These are phyloP conservation scores for Trichomycterus rosablanca DNA, from an alignment of 2,113 vertebrate species.

Conservation along the genomic window DNA sequence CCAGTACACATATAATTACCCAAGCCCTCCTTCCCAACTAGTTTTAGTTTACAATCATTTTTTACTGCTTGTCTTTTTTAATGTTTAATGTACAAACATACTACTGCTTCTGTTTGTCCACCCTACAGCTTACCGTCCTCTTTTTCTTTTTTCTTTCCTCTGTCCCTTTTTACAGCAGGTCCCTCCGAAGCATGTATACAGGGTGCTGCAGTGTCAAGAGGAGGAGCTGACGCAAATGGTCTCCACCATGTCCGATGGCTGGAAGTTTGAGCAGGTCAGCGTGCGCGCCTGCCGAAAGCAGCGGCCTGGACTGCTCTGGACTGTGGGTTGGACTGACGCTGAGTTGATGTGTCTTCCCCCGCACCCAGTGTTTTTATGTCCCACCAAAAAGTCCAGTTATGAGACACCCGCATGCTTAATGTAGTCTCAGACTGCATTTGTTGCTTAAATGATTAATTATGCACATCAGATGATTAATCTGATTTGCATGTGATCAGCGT, in stretches of 20 bases:
- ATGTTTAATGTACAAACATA: no score
- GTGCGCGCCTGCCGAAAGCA: constrained; percentile 69
- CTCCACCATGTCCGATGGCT: constrained; percentile 98
- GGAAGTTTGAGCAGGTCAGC: constrained; percentile 95
- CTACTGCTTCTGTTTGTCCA: no score
- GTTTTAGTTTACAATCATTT: no score
- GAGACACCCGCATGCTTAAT: neutral
- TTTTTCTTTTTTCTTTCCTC: constrained; percentile 29
- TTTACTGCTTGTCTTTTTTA: no score
- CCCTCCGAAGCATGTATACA: constrained; percentile 93
- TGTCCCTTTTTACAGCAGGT: no score
- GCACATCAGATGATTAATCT: no score
- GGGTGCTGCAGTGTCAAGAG: constrained; percentile 97
- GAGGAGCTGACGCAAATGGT: constrained; percentile 98
- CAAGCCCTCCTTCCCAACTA: no score
- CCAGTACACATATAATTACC: no score
- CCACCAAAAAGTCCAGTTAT: neutral
- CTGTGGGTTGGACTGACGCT: constrained; percentile 75
- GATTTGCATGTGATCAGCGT: no score
- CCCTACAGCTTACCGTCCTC: no score
- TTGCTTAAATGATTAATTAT: no score
- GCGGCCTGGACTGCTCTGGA: constrained; percentile 75
- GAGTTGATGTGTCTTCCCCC: constrained; percentile 37
- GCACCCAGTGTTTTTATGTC: constrained; percentile 29
- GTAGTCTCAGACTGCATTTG: constrained; percentile 8